These are phyloP conservation scores for Lasioglossum malachurum DNA, from an alignment of 2,888 invertebrate species.

Conservation along the genomic window DNA sequence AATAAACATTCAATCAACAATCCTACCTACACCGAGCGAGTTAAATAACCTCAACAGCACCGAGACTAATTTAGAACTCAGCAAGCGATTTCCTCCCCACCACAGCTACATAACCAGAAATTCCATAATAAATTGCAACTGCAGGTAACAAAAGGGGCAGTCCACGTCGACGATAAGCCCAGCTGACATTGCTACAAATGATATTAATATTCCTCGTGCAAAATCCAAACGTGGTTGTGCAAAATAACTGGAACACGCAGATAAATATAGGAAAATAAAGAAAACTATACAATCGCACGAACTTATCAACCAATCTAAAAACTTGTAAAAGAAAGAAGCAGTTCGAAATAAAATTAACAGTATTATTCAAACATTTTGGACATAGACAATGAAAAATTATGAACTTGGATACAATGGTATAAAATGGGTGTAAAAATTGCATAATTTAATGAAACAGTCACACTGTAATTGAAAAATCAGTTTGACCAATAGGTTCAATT, in stretches of 20 bases:
- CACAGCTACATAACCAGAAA: not conserved
- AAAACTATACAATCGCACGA: not conserved
- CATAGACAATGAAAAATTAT: too few species aligned
- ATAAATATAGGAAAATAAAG: not conserved
- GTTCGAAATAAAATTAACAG: not conserved
- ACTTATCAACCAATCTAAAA: not conserved
- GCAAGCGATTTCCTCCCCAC: not conserved
- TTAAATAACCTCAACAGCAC: not conserved
- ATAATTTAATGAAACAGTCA: not conserved
- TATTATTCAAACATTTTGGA: not conserved
- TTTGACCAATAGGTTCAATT: not conserved
- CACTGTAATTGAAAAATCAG: not conserved
- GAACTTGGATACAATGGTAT: too few species aligned
- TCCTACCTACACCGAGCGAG: not conserved
- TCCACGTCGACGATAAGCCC: not conserved
- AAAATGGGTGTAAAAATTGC: not conserved
- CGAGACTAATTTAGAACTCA: slow-evolving; percentile 3
- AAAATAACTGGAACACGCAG: not conserved
- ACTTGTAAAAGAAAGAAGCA: not conserved
- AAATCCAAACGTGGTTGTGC: not conserved
- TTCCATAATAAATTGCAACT: not conserved
- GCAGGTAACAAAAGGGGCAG: not conserved
- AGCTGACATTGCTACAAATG: not conserved
- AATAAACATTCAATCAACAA: slow-evolving; percentile 11
- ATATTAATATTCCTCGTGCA: not conserved